Conservation (phyloP, 2,113 vertebrate genomes). For the Ascaphus truei region DNA sequence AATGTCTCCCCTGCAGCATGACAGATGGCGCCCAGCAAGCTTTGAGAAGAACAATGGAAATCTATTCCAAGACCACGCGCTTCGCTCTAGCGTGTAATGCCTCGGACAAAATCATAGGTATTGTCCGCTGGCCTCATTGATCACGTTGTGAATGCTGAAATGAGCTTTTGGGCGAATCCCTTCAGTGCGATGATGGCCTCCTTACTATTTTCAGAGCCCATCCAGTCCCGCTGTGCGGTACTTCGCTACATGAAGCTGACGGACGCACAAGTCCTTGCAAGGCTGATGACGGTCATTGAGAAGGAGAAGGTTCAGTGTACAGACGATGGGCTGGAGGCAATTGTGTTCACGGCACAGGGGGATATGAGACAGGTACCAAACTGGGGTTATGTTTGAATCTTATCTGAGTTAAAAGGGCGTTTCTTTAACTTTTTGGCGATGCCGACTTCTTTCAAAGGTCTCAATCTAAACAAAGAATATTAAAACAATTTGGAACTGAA, state of each 20-base stretch:
- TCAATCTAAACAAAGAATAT: too few species aligned
- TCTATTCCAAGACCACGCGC: slow-evolving; percentile 95
- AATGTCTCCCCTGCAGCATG: slow-evolving; percentile 72
- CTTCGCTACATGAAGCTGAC: slow-evolving; percentile 92
- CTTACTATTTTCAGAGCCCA: slow-evolving; percentile 69
- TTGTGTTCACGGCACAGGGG: slow-evolving; percentile 96
- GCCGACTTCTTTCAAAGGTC: too few species aligned
- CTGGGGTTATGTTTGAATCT: not conserved
- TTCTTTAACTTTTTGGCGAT: not conserved
- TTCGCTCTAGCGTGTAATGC: slow-evolving; percentile 94
- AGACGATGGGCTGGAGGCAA: slow-evolving; percentile 89
- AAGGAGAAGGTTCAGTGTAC: slow-evolving; percentile 73
- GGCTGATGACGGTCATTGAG: slow-evolving; percentile 83
- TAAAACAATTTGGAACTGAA: too few species aligned
- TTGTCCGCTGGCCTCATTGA: not conserved
- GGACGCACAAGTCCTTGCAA: slow-evolving; percentile 81
- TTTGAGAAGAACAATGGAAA: slow-evolving; percentile 94
- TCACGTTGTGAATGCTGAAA: not conserved
- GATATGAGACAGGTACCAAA: slow-evolving; percentile 93
- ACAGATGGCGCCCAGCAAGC: slow-evolving; percentile 97
- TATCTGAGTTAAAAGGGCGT: not conserved
- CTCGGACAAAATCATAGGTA: slow-evolving; percentile 94
- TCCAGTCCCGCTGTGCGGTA: slow-evolving; percentile 93
- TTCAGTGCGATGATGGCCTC: not conserved
- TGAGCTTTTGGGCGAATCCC: not conserved